Base-by-base conservation (phyloP, 2,797 vertebrate genomes). In the Amniataba percoides region DNA sequence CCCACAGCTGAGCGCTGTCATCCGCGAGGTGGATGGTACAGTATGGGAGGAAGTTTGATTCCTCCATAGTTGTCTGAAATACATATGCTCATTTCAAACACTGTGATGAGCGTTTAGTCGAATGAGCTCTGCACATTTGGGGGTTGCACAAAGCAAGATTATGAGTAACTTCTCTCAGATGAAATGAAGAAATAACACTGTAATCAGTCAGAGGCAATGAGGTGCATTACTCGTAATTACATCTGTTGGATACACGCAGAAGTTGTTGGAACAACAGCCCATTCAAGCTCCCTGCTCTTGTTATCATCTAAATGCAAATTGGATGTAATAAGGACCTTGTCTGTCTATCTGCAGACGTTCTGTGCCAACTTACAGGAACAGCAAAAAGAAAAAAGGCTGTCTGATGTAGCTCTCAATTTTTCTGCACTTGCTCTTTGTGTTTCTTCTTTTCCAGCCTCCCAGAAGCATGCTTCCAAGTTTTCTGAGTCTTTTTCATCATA, bases 251-350 rank as follows among this genome's bases (percentile, higher is more conserved):
- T 71, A 64, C 76, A 56, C 61, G 1, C 52, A 74, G 67, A 88
- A 84, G 65, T 79, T 87, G 89, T 82, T 81, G 74, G 76, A 90
- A 92, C 85, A 89, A 82, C 84, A 73, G 42, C 73, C 63, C 71
- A 62, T 90, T 87, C 60, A 78, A 82, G 74, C 67, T 75, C 74
- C 45, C 60, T 61, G 53, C 59, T 75, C 78, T 77, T 88, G 75
- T 89, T 88, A 86, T 90, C 74, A 80, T 90, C 85, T 89, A 80
- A 92, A 90, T 90, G 87, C 80, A 91, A 91, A 92, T 88, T 78
- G 74, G 73, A 55, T 80, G 62, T 86, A 87, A 87, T 82, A 81
- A 78, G 75, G 61, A 75, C 58, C 48, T 63, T 68, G 42, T 77
- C 31, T 62, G 72, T 81, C 63, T 55, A 53, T 81, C 77, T 77